A percentile compares a stretch with the other conserved stretches of the same genome.
Conservation (phyloP, 2,113 vertebrate genomes). For the Mesembrinibis cayennensis region DNA sequence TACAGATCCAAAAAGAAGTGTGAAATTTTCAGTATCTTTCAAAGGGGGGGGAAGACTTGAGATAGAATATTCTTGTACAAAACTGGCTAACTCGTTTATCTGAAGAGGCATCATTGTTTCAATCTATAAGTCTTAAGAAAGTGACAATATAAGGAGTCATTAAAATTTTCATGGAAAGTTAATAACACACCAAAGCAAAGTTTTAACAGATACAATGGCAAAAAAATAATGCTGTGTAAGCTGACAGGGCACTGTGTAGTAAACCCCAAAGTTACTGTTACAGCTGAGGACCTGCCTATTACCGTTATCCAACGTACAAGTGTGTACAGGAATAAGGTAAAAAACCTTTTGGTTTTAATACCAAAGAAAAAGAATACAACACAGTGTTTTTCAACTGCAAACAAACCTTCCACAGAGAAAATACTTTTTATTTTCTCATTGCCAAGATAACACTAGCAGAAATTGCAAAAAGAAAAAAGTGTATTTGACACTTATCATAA, state of each 20-base stretch:
- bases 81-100: too few species aligned
- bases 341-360: background rate
- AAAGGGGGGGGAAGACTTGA: background rate
- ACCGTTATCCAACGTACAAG: rapidly evolving
- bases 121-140: background rate
- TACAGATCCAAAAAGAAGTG: background rate
- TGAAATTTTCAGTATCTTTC: background rate
- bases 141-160: background rate
- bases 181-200: background rate
- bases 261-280: background rate
- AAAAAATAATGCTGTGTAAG: background rate
- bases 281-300: background rate
- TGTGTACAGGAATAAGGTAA: background rate
- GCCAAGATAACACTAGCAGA: background rate
- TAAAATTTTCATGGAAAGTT: background rate
- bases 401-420: background rate
- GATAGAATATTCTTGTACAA: background rate
- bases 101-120: background rate
- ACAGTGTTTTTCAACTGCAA: background rate
- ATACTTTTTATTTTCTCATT: background rate
- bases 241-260: background rate
- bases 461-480: background rate
- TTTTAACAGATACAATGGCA: background rate
- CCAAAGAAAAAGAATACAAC: background rate
- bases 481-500: background rate